Evolutionary conservation across 2,888 invertebrate species (phyloP), one percentile per base, ranked within the genome.

Genomic region (Palloptera scutellata): DNA sequence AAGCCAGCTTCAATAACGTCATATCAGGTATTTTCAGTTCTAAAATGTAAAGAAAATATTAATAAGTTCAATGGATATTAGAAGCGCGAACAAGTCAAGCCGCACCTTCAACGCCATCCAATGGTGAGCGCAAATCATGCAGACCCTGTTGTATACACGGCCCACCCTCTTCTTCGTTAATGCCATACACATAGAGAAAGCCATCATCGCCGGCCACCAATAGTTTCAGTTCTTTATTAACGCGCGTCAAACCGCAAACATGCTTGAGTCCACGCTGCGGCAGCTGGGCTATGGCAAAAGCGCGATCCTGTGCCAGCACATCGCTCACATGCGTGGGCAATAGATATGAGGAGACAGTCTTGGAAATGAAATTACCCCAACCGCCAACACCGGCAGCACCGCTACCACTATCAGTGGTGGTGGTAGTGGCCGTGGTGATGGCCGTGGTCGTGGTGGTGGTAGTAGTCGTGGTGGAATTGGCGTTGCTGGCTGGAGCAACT

Each of bases 151-250:
- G 65, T 70, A 84, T 84, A 67, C 85, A 85, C 40, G 72, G 74
- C 2, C 85, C 85, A 1, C 85, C 85, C 9, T 78, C 78, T 52
- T 79, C 78, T 65, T 77, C 79, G 73, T 78, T 81, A 61, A 85
- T 84, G 40, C 85, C 82, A 69, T 85, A 82, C 20, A 85, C 81
- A 58, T 85, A 85, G 59, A 85, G 76, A 54, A 85, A 85, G 9
- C 85, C 85, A 72, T 85, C 85, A 72, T 85, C 83, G 65, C 84
- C 84, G 5, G 84, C 85, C 41, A 85, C 80, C 64, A 85, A 71
- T 58, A 85, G 67, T 9, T 81, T 79, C 15, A 81, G 72, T 69
- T 85, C 81, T 63, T 84, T 85, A 66, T 84, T 80, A 10, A 85
- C 72, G 10, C 80, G 81, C 8, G 81, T 78, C 72, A 85, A 66